Percentiles rank a stretch among this genome's conserved stretches.
These are phyloP conservation scores for Tetropium fuscum DNA, from an alignment of 2,888 invertebrate genomes.

Conservation along the genomic window DNA sequence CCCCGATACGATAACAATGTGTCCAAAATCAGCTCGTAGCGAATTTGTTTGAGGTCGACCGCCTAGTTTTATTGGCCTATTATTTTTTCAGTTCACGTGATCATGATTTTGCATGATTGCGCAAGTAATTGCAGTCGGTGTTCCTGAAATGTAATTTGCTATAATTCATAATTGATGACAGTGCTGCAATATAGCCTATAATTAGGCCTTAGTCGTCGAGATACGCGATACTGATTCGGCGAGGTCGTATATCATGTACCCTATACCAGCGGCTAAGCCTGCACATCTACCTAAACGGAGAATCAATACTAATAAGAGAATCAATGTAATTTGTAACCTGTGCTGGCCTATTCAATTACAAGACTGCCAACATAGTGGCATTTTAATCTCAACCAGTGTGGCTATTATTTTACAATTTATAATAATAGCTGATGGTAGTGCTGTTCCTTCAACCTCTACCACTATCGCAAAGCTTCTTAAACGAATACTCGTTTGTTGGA, in stretches of 20 bases:
- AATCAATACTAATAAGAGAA: conserved; percentile 47
- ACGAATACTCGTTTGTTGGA: neutral
- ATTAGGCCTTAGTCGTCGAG: conserved; percentile 34
- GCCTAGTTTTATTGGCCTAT: too few relatives aligned
- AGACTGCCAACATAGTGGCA: conserved; percentile 25
- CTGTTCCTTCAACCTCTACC: conserved; percentile 25
- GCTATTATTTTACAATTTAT: conserved; percentile 42
- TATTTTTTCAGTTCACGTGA: too few relatives aligned
- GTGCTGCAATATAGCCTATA: conserved; percentile 29
- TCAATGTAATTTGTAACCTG: conserved; percentile 41
- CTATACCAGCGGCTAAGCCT: conserved; percentile 22
- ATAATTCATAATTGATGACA: conserved; percentile 46
- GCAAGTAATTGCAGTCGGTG: conserved; percentile 13
- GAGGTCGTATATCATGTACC: conserved; percentile 26
- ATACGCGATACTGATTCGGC: conserved; percentile 30
- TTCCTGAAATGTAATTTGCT: conserved; percentile 40
- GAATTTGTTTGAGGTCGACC: too few relatives aligned
- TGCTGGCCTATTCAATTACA: conserved; percentile 24
- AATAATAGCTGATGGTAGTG: conserved; percentile 25
- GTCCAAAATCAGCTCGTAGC: too few relatives aligned
- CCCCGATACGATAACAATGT: too few relatives aligned
- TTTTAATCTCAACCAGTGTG: conserved; percentile 30
- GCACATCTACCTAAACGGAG: conserved; percentile 33
- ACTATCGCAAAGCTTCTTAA: neutral
- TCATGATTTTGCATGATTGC: conserved; percentile 5